A percentile compares a stretch with the other conserved stretches of the same genome.
Evolutionary conservation across 2,113 vertebrate genomes (phyloP).

Genomic region (Collichthys lucidus): DNA sequence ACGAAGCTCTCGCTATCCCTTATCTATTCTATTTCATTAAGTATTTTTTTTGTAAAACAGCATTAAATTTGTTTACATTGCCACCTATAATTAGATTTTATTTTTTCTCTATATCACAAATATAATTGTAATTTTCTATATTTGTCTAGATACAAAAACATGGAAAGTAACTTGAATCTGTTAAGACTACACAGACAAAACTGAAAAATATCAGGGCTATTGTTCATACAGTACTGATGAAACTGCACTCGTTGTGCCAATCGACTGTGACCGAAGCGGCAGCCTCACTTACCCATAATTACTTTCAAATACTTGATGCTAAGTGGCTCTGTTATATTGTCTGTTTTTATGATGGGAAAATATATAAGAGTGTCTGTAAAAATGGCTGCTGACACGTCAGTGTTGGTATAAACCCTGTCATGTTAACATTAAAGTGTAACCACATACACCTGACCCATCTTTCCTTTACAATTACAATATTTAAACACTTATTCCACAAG

Average conservation of each 20-base stretch:
- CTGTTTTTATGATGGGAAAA: slow-evolving; percentile 16
- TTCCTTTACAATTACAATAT: slow-evolving; percentile 38
- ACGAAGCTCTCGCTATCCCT: slow-evolving; percentile 30
- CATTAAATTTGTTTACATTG: slow-evolving; percentile 45
- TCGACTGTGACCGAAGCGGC: slow-evolving; percentile 14
- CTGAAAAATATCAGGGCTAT: slow-evolving; percentile 17
- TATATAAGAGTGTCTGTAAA: slow-evolving; percentile 52
- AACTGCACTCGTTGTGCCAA: slow-evolving; percentile 10
- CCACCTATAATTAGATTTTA: slow-evolving; percentile 29
- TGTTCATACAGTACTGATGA: slow-evolving; percentile 58
- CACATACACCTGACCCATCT: slow-evolving; percentile 17
- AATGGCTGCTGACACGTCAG: slow-evolving; percentile 33
- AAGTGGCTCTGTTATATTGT: slow-evolving; percentile 30
- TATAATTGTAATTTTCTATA: slow-evolving; percentile 51
- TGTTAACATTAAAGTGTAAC: slow-evolving; percentile 21
- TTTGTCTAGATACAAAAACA: slow-evolving; percentile 37
- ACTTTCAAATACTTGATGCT: slow-evolving; percentile 3
- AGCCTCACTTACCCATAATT: slow-evolving; percentile 7
- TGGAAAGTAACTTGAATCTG: slow-evolving; percentile 21
- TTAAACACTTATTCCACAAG: slow-evolving; percentile 12
- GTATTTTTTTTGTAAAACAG: slow-evolving; percentile 34
- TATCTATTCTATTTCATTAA: slow-evolving; percentile 4
- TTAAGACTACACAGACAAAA: slow-evolving; percentile 38
- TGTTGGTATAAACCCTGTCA: slow-evolving; percentile 30
- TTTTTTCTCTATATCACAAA: slow-evolving; percentile 46